Evolutionary conservation across 1,140 invertebrate genomes (phyloP), one percentile per base, ranked within the genome.

Genomic region (Rhagoletis zephyria): DNA sequence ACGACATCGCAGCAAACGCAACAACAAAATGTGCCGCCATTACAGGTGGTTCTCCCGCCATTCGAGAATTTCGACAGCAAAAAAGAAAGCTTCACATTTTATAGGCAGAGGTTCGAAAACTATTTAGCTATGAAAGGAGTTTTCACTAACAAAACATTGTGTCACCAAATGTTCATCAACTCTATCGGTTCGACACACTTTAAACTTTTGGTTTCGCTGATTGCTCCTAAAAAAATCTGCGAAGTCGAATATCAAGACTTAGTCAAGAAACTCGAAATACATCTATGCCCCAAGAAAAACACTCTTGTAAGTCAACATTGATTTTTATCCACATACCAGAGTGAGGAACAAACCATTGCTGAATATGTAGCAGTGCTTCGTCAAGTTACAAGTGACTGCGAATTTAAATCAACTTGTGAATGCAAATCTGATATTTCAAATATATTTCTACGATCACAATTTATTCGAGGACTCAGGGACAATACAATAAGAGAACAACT

Each of bases 281-380:
- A 30, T 30, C 30, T 30, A 30, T 30, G 30, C 30, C 30, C 30
- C 30, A 30, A 30, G 30, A 81, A 40, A 9, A 81, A 81, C 42
- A 85, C 61, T 48, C 19, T 85, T 19, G 81, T n/a, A 67, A 81
- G 74, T 40, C 81, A 85, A 40, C 81, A 85, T 48, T 30, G 81
- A 61, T 85, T 85, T 19, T 61, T 85, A n/a, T 85, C 81, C 16
- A 85, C 51, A 30, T 85, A 85, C n/a, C 81, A 60, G 12, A 85
- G 81, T 19, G 81, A 85, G 4, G 3, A 81, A 2, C 42, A 48
- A 4, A 81, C 74, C 3, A 7, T 81, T 48, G 45, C 30, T 81
- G 59, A 85, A 30, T 85, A 61, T 40, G 81, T 85, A 2, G 81
- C 81, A 14, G n/a, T 85, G 40, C 40, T 85, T 4, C 81, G 51